These are phyloP conservation scores for Papilio demoleus DNA, from an alignment of 2,888 invertebrate genomes.

Conservation along the genomic window DNA sequence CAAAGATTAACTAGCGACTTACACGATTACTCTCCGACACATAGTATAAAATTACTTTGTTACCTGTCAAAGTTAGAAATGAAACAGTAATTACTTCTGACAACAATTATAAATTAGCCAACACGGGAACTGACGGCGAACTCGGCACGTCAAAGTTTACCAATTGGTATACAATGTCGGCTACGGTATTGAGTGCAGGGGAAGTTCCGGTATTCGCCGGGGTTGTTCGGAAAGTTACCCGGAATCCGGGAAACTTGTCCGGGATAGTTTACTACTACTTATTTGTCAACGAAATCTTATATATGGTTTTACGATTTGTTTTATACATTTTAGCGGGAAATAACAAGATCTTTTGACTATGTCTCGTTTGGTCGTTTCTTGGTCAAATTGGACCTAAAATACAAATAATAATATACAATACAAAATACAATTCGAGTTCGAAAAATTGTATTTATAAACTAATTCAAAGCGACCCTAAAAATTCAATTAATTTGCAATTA, in stretches of 20 bases:
- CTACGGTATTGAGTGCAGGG: conserved; percentile 21
- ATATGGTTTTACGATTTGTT: neutral
- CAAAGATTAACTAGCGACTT: too few relatives aligned
- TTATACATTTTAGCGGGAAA: neutral
- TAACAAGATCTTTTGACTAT: neutral
- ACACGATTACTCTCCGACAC: too few relatives aligned
- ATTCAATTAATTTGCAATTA: too few relatives aligned
- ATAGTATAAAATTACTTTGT: too few relatives aligned
- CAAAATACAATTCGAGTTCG: too few relatives aligned
- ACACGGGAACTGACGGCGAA: neutral
- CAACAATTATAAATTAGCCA: conserved; percentile 11
- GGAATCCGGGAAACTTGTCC: conserved; percentile 25
- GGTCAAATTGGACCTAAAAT: too few relatives aligned
- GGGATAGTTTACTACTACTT: conserved; percentile 1
- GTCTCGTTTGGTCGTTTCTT: neutral
- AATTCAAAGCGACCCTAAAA: too few relatives aligned
- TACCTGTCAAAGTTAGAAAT: neutral
- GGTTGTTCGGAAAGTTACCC: conserved; percentile 20
- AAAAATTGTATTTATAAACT: too few relatives aligned
- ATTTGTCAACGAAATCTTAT: neutral
- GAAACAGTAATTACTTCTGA: neutral
- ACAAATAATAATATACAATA: too few relatives aligned
- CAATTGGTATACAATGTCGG: conserved; percentile 22
- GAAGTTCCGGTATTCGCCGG: conserved; percentile 26
- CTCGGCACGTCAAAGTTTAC: conserved; percentile 22